Conservation (phyloP, 2,113 vertebrate species). For the Anser brachyrhynchus region DNA sequence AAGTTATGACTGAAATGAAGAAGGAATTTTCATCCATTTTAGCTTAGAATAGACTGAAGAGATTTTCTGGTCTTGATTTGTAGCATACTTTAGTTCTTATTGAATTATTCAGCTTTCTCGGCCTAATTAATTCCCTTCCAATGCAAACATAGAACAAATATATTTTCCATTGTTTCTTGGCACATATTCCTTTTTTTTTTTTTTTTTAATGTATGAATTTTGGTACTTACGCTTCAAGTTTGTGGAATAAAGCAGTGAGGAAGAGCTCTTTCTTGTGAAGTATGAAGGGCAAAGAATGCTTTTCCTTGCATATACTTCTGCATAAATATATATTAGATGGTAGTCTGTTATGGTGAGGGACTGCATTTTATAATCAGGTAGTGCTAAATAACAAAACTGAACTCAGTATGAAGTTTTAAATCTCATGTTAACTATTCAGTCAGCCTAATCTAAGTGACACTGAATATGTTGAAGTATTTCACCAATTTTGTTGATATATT, state of each 20-base stretch:
- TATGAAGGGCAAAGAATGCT: not conserved
- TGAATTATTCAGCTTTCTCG: not conserved
- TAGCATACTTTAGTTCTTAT: not conserved
- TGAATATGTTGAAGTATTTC: constrained; percentile 10
- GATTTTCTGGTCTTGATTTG: not conserved
- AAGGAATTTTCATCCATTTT: not conserved
- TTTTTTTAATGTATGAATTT: not conserved
- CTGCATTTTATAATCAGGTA: not conserved
- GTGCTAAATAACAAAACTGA: not conserved
- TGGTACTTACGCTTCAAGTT: not conserved
- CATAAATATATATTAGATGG: not conserved
- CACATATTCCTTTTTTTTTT: rapidly evolving
- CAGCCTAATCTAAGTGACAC: not conserved
- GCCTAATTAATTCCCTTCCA: not conserved
- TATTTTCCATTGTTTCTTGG: not conserved
- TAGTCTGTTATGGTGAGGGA: not conserved
- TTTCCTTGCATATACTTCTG: not conserved
- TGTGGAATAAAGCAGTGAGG: not conserved
- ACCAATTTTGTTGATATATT: constrained; percentile 39
- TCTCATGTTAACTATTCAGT: not conserved
- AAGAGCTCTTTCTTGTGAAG: not conserved
- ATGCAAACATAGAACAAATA: not conserved
- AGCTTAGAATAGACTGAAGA: not conserved
- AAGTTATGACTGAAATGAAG: not conserved
- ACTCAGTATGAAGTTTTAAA: not conserved